Base-by-base conservation (phyloP, 2,888 invertebrate species). In the Agrilus mali region DNA sequence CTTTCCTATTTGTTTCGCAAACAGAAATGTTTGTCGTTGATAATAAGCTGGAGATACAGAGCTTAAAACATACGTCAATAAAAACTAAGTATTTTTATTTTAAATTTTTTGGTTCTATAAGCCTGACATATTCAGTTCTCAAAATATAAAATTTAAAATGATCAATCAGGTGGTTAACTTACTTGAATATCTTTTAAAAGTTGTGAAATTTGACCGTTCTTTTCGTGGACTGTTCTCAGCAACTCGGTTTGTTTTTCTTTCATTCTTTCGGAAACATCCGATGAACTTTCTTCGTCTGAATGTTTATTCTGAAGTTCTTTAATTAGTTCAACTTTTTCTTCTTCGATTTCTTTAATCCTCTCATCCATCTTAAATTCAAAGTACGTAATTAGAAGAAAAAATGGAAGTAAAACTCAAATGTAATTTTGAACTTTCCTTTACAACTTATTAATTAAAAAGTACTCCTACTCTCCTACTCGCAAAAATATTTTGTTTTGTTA, bases 141-240 rank as follows among this genome's bases (percentile, higher is more conserved):
- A 6, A 34, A 34, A 34, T 34, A 34, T 20, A 5, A 20, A 20
- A 5, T n/a, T n/a, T n/a, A n/a, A n/a, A n/a, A n/a, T n/a, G n/a
- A n/a, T n/a, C 5, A 6, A 20, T 20, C 4, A 20, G 20, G 20
- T 36, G 38, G 33, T 39, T 37, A 27, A 33, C 50, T 57, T 65
- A 85, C 86, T 68, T 86, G 86, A 14, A 86, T 75, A 60, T 88
- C 86, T 36, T 69, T 67, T 10, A 88, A 66, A 14, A 88, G 64
- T 58, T 82, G 79, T 47, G 82, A 78, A 17, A 88, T 83, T 57
- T 88, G 86, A 54, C 76, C 78, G 60, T 86, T 87, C 63, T 85
- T 87, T 50, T 74, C 73, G 27, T 73, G 68, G 2, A 80, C 57
- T 46, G 73, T 69, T 51, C 75, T 74, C 15, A 72, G 63, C n/a